Evolutionary conservation across 2,797 vertebrate genomes (phyloP).

Genomic region (Coracias cyanogaster): DNA sequence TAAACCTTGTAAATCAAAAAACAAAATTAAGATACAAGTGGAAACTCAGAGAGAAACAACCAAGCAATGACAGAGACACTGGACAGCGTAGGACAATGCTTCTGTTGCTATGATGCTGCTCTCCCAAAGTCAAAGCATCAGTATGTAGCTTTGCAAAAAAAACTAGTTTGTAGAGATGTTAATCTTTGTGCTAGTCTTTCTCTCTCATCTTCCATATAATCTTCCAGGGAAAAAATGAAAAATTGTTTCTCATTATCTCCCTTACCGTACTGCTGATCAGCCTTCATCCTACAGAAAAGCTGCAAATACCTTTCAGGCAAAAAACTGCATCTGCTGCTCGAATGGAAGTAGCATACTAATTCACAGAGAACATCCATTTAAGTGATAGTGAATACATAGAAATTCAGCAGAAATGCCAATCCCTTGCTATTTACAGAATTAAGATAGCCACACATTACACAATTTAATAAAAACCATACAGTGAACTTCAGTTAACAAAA

Average conservation of each 20-base stretch:
- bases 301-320: neutral
- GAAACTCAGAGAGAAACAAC: neutral
- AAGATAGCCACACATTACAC: neutral
- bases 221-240: neutral
- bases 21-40: neutral
- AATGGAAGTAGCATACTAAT: neutral
- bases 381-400: neutral
- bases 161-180: neutral
- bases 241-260: neutral
- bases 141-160: neutral
- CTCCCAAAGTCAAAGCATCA: neutral
- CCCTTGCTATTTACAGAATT: neutral
- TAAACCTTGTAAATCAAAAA: neutral
- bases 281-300: neutral
- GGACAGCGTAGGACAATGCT: fast-evolving
- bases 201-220: neutral
- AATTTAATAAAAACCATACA: neutral
- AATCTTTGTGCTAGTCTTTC: neutral
- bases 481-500: neutral
- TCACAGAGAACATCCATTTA: neutral
- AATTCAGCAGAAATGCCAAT: neutral
- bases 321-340: neutral
- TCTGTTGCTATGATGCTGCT: neutral
- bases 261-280: neutral
- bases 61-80: fast-evolving